Percentiles rank a stretch among this genome's conserved stretches.
These are phyloP conservation scores for Diceros bicornis DNA, from an alignment of 2,797 vertebrate species.

Conservation along the genomic window DNA sequence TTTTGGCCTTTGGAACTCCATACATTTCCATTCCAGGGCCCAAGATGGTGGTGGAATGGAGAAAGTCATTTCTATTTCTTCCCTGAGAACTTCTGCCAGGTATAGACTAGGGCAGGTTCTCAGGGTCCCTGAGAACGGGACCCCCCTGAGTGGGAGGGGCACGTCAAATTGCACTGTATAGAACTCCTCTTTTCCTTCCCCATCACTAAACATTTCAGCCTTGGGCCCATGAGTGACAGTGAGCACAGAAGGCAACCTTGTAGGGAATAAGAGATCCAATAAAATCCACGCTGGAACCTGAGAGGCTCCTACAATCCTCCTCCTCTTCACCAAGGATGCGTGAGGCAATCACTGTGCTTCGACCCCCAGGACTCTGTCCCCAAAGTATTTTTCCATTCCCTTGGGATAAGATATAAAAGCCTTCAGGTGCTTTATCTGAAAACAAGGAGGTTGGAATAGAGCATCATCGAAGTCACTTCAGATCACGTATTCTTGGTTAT, in stretches of 20 bases:
- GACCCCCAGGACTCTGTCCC: background rate
- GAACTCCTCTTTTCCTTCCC: background rate
- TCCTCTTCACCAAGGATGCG: background rate
- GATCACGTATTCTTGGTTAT: background rate
- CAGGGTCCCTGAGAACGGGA: background rate
- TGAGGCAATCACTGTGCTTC: background rate
- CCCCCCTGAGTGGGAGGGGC: background rate
- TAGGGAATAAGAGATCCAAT: background rate
- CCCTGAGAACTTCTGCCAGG: background rate
- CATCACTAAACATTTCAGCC: background rate
- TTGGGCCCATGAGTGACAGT: background rate
- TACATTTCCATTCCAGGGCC: background rate
- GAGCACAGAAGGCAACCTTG: background rate
- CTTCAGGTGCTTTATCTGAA: conserved; percentile 13
- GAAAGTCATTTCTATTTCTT: background rate
- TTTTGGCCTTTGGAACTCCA: background rate
- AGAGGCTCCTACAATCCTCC: too few relatives aligned
- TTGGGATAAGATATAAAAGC: background rate
- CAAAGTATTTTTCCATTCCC: background rate
- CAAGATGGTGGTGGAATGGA: background rate
- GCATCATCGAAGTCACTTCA: background rate
- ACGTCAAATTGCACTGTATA: background rate
- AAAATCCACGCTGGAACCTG: background rate
- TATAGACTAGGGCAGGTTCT: background rate
- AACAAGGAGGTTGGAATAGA: conserved; percentile 21